Base-by-base conservation (phyloP, 2,113 vertebrate genomes). In the Shinisaurus crocodilurus region DNA sequence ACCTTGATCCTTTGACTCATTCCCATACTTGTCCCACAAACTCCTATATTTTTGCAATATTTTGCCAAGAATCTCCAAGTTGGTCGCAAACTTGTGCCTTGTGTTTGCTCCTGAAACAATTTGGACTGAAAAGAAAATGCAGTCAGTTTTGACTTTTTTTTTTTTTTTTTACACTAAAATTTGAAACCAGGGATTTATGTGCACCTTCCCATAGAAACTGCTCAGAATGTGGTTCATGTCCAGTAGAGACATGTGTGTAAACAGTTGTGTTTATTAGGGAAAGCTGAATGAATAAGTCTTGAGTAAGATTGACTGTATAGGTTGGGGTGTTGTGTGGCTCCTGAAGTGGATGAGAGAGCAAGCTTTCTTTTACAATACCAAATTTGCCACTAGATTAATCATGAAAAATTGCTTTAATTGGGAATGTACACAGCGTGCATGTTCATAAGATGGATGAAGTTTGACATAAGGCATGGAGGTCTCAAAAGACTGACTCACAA, bases 81-180 rank as follows among this genome's bases (percentile, higher is more conserved):
- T 84, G 40, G 86, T 92, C 40, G 85, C 60, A 80, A 57, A 95
- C 57, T 90, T 94, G 94, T 96, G 95, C 94, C 95, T 96, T 96
- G 94, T 67, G 79, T 0, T 0, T 83, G 34, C 86, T 80, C 20
- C 29, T 80, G 32, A 77, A 87, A 54, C 43, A 16, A 37, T 54
- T 8, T 83, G 16, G 9, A 90, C 63, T 83, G 77, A 85, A 92
- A 88, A 60, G 37, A 18, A 20, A 70, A 45, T 54, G 74, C 45
- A 75, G 27, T 40, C 89, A 50, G 45, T 83, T 91, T 93, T 85
- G 54, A 75, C 40, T 25, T 91, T 95, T 92, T 92, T 5, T 15
- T 15, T 37, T 12, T 75, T 74, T 74, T 3, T 74, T 5, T 48
- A 60, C 77, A 70, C 0, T 77, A 7, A 79, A 84, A 85, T 84